phyloP scores from a whole-genome alignment of 2,888 invertebrate genomes.

The Rhagonycha lutea region DNA sequence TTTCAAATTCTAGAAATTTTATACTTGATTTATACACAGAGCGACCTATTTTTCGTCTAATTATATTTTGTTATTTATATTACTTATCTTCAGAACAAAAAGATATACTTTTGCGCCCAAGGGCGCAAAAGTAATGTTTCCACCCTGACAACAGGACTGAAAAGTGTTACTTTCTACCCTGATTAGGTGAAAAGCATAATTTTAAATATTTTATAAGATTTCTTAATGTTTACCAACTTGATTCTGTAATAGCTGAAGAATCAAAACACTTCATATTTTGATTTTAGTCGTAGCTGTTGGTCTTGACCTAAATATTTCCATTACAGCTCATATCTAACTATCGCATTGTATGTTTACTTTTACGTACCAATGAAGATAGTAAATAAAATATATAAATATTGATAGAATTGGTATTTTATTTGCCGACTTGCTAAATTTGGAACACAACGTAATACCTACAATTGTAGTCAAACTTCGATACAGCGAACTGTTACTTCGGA shows the following conservation, averaged over 20 bases:
- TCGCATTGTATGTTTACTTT: neutral
- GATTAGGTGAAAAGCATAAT: neutral
- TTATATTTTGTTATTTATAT: no score
- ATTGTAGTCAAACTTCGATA: no score
- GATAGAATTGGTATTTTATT: neutral
- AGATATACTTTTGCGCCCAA: no score
- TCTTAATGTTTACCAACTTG: neutral
- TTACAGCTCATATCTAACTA: neutral
- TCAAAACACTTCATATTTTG: neutral
- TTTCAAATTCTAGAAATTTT: neutral
- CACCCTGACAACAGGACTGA: no score
- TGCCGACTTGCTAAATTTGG: neutral
- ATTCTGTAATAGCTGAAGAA: neutral
- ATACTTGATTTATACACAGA: neutral
- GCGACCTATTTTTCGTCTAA: no score
- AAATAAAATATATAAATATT: neutral
- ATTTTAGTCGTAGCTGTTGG: neutral
- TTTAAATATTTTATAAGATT: neutral
- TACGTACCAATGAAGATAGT: neutral
- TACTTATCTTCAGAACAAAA: no score
- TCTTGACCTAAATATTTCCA: neutral
- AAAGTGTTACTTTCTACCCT: no score
- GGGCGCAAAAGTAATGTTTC: no score
- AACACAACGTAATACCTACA: no score
- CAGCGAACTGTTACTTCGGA: no score